Evolutionary conservation across 2,113 vertebrate species (phyloP), one percentile per base, ranked within the genome.

Genomic region (Centrocercus urophasianus): DNA sequence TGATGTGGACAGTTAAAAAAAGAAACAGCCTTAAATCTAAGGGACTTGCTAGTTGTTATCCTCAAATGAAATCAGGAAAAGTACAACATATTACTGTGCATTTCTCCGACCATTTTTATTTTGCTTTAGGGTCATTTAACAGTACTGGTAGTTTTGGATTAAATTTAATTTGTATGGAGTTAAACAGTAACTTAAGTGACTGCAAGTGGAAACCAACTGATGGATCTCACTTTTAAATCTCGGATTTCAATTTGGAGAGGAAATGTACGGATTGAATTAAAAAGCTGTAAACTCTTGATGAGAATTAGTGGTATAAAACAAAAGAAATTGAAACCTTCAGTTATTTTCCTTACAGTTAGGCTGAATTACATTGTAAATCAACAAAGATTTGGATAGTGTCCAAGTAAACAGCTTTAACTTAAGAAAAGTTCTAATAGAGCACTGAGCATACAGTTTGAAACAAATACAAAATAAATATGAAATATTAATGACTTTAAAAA

Each of bases 401-500:
- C 93, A 93, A 93, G 78, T 90, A 83, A 94, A 96, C 88, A 96
- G 95, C 86, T 97, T 98, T 97, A 97, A 90, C 88, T 96, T 97
- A 96, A 96, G 42, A 97, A 96, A 97, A 96, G 95, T 94, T 97
- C 93, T 96, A 97, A 96, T 84, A 94, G 66, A 96, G 92, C 45
- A 84, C 43, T 93, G 76, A 97, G 50, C 91, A 93, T 87, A 87
- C 64, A 79, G 82, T 93, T 97, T 96, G 92, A 96, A 98, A 93
- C 76, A 96, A 98, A 96, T 96, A 95, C 72, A 93, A 97, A 97
- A 96, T 96, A 96, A 97, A 95, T 95, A 93, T 89, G 93, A 98
- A 98, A 97, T 97, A 96, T 93, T 86, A 97, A 97, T 86, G 70
- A 71, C 89, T 95, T 97, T 95, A 97, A 98, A 97, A 89, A 94